Base-by-base conservation (phyloP, 2,113 vertebrate species). In the Pedionomus torquatus region DNA sequence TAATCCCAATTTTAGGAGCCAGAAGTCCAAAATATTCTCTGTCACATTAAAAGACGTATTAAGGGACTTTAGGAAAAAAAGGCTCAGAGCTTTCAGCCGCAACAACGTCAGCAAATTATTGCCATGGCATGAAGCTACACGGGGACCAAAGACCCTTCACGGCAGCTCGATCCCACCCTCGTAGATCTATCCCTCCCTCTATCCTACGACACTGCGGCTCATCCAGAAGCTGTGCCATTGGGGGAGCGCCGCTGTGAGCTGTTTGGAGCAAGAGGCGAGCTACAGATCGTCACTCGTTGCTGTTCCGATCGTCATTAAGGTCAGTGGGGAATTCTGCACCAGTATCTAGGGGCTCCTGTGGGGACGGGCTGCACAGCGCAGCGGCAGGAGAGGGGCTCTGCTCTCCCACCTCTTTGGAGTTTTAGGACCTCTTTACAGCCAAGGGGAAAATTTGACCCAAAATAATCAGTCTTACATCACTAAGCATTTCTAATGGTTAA, bases 401-500 rank as follows among this genome's bases (percentile, higher is more conserved):
- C 76, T 90, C 76, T 90, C 81, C 90, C 26, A 31, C 76, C 89
- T 90, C 31, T 68, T 57, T 41, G 5, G 93, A 71, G 54, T 86
- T 96, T 93, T 55, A 93, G 82, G 81, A 82, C 49, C 44, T 84
- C 58, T 65, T 87, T 19, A 63, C 30, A 93, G 79, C 52, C 91
- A 79, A 85, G 79, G 87, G 90, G 84, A 93, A 93, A 85, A 95
- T 39, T 4, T 60, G 91, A 80, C 74, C 86, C 84, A 46, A 91
- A 87, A 89, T 69, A 41, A 93, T 86, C 90, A 84, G 64, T 64
- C 41, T 81, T 79, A 87, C 74, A 89, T 82, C 58, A 60, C 49
- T 77, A 72, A 94, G 72, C 94, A 90, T 71, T 91, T 87, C 79
- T 74, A 70, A 94, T 60, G 84, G 33, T 82, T 66, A 79, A 91